Conservation (phyloP, 2,888 invertebrate genomes). For the Megalurothrips usitatus region DNA sequence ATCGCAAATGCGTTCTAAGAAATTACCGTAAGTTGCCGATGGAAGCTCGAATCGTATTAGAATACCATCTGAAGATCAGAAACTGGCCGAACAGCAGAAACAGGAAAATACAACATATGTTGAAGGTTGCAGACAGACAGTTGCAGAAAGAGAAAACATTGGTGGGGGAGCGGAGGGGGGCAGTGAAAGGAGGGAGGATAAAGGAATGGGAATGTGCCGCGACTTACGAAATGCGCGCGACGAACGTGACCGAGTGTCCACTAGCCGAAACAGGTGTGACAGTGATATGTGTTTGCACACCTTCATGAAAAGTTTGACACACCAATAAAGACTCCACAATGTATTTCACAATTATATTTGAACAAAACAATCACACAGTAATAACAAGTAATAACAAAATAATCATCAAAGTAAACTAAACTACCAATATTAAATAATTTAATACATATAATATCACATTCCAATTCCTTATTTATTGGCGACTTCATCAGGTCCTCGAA, state of each 20-base stretch:
- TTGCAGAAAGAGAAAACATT: too few species aligned
- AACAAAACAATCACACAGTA: neutral
- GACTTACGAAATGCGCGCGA: too few species aligned
- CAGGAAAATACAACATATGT: neutral
- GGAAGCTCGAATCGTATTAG: neutral
- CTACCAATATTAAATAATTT: neutral
- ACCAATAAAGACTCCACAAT: too few species aligned
- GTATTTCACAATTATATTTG: too few species aligned
- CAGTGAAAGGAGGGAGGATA: too few species aligned
- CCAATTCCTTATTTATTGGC: conserved; percentile 26
- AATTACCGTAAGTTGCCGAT: neutral
- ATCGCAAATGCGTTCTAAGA: neutral
- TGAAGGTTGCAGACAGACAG: neutral
- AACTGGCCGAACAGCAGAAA: neutral
- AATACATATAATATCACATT: neutral
- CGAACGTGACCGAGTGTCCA: too few species aligned
- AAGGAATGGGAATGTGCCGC: too few species aligned
- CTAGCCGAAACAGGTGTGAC: too few species aligned
- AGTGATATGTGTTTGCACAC: too few species aligned
- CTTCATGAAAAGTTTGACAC: too few species aligned
- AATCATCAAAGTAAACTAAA: neutral
- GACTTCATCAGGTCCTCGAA: conserved; percentile 45
- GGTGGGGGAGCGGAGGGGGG: too few species aligned
- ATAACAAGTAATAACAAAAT: neutral
- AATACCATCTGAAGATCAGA: neutral